Percentiles rank a stretch among this genome's conserved stretches.
These are phyloP conservation scores for Eumaeus atala DNA, from an alignment of 1,140 invertebrate genomes.

Conservation along the genomic window DNA sequence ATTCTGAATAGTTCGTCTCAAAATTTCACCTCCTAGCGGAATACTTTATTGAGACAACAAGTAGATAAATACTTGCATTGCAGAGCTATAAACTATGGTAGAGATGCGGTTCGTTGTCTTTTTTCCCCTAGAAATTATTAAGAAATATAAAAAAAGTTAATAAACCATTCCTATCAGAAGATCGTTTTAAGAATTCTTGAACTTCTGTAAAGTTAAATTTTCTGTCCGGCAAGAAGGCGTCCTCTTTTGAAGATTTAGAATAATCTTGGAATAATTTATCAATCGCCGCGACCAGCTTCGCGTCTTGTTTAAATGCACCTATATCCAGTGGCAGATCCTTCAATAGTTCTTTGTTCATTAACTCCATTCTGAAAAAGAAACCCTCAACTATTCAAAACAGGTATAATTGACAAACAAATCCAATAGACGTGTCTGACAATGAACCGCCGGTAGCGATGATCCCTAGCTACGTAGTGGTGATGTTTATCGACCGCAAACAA, in stretches of 20 bases:
- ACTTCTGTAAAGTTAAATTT: conserved; percentile 54
- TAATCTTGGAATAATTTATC: conserved; percentile 38
- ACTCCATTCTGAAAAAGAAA: conserved; percentile 50
- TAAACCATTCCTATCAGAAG: too few relatives aligned
- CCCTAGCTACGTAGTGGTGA: conserved; percentile 68
- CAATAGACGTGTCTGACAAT: conserved; percentile 55
- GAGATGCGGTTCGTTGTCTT: too few relatives aligned
- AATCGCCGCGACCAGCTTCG: conserved; percentile 46
- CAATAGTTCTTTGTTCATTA: conserved; percentile 50
- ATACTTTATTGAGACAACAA: too few relatives aligned
- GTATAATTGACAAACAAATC: conserved; percentile 57
- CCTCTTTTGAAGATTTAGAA: conserved; percentile 14
- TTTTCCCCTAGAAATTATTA: too few relatives aligned
- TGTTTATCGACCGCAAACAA: conserved; percentile 74
- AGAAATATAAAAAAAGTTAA: too few relatives aligned
- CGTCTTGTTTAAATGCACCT: conserved; percentile 43
- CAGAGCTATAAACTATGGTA: too few relatives aligned
- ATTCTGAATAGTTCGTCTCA: too few relatives aligned
- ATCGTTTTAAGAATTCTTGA: conserved; percentile 38
- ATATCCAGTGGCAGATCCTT: conserved; percentile 13
- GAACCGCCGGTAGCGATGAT: conserved; percentile 63
- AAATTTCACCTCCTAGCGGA: too few relatives aligned
- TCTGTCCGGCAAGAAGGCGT: conserved; percentile 39
- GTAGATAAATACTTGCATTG: too few relatives aligned
- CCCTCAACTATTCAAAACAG: conserved; percentile 36